Evolutionary conservation across 2,113 vertebrate genomes (phyloP), one percentile per base, ranked within the genome.

Genomic region (Xenus cinereus): DNA sequence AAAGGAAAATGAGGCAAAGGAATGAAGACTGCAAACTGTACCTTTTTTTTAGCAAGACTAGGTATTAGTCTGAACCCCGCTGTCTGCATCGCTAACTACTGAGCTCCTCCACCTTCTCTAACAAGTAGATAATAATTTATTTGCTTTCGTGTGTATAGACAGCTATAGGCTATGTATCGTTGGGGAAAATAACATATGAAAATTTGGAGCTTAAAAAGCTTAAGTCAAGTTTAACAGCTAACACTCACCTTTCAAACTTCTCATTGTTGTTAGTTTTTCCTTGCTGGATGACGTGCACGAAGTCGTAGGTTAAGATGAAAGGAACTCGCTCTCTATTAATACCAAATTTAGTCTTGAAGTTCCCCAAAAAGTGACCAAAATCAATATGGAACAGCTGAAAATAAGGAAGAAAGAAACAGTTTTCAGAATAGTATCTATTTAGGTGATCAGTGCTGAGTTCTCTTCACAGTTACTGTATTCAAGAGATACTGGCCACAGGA

Each of bases 301-400:
- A 99, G 97, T 99, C 99, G 0, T 99, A 99, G 1, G 99, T 99
- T 96, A 99, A 90, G 95, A 99, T 99, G 94, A 99, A 99, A 14
- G 99, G 99, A 87, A 99, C 99, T 7, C 99, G 99, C 91, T 99
- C 99, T 43, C 99, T 98, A 85, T 99, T 99, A 97, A 99, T 99
- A 77, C 99, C 99, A 62, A 99, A 99, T 97, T 99, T 99, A 76
- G 99, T 99, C 97, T 99, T 99, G 97, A 99, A 99, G 97, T 99
- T 99, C 35, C 99, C 99, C 97, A 99, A 96, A 91, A 99, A 99
- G 97, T 99, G 99, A 59, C 99, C 99, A 63, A 99, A 99, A 91
- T 99, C 99, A 54, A 99, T 99, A 97, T 99, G 99, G 96, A 99
- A 99, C 43, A 99, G 98, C 99, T 99, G 93, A 32, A 97, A 86